A percentile compares a stretch with the other conserved stretches of the same genome.
Conservation (phyloP, 2,888 invertebrate species). For the Himalopsyche anomala region DNA sequence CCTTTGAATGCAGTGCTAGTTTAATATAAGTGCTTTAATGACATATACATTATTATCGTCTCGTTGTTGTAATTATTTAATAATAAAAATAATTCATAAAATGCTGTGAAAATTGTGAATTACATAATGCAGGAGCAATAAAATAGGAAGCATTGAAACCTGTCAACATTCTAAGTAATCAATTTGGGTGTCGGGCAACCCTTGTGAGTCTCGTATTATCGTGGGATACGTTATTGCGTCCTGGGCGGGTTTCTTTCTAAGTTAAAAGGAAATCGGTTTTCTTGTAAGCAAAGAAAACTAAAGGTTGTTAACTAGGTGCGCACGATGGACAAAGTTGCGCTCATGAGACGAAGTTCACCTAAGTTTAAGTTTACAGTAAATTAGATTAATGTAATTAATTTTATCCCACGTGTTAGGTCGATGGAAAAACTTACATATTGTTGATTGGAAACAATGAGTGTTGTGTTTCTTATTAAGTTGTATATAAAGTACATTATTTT, state of each 20-base stretch:
- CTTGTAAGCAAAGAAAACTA: slow-evolving; percentile 34
- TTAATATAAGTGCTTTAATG: too few relatives aligned
- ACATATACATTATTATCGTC: too few relatives aligned
- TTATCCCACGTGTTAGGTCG: too few relatives aligned
- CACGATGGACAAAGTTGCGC: neutral
- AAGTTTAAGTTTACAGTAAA: too few relatives aligned
- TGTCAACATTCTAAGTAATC: neutral
- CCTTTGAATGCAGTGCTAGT: too few relatives aligned
- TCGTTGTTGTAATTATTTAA: too few relatives aligned
- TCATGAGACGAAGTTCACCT: neutral
- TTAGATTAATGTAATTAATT: too few relatives aligned
- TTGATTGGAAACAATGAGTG: too few relatives aligned
- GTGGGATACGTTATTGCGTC: slow-evolving; percentile 49
- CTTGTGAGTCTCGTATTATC: slow-evolving; percentile 13
- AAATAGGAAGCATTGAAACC: neutral
- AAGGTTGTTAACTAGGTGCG: neutral
- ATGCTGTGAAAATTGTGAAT: neutral
- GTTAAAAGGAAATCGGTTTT: slow-evolving; percentile 45
- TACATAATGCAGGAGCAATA: neutral
- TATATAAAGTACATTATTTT: too few relatives aligned
- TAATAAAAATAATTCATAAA: too few relatives aligned
- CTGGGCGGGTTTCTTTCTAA: slow-evolving; percentile 47
- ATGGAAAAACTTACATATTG: too few relatives aligned
- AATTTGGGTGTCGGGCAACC: slow-evolving; percentile 3
- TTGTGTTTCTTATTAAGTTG: too few relatives aligned